These are phyloP conservation scores for Trichacis sp. DNA, from an alignment of 2,888 invertebrate species.

Conservation along the genomic window DNA sequence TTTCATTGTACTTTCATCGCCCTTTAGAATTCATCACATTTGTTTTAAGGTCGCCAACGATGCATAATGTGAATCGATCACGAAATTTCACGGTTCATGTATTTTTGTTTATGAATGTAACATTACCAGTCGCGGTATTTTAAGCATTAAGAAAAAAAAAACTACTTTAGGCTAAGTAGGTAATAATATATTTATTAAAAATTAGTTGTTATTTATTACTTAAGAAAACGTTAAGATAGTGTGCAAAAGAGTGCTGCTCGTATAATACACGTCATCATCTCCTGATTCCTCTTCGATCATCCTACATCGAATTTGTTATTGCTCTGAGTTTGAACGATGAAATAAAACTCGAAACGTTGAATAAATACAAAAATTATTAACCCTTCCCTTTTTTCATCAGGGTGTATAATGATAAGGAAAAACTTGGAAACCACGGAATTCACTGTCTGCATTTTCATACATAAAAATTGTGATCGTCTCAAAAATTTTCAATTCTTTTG, in stretches of 20 bases:
- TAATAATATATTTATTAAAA: constrained; percentile 41
- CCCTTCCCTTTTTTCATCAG: no score
- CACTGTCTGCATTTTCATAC: neutral
- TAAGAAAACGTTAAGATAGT: constrained; percentile 54
- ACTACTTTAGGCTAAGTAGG: constrained; percentile 47
- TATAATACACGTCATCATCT: constrained; percentile 44
- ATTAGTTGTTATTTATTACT: constrained; percentile 46
- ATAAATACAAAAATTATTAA: neutral
- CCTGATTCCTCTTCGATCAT: constrained; percentile 31
- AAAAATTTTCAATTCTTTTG: no score
- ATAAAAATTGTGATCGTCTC: no score
- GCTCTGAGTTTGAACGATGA: neutral
- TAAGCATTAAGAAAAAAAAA: constrained; percentile 35
- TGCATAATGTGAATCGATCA: neutral
- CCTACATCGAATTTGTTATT: constrained; percentile 8
- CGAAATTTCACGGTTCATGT: neutral
- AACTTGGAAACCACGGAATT: no score
- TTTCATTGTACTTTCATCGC: no score
- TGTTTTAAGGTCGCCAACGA: constrained; percentile 15
- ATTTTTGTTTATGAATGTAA: neutral
- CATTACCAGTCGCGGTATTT: constrained; percentile 9
- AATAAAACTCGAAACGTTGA: neutral
- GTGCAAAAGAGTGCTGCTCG: constrained; percentile 51
- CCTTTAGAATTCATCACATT: neutral
- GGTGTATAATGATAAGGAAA: no score